Base-by-base conservation (phyloP, 2,888 invertebrate species). In the Mycogona germanica region DNA sequence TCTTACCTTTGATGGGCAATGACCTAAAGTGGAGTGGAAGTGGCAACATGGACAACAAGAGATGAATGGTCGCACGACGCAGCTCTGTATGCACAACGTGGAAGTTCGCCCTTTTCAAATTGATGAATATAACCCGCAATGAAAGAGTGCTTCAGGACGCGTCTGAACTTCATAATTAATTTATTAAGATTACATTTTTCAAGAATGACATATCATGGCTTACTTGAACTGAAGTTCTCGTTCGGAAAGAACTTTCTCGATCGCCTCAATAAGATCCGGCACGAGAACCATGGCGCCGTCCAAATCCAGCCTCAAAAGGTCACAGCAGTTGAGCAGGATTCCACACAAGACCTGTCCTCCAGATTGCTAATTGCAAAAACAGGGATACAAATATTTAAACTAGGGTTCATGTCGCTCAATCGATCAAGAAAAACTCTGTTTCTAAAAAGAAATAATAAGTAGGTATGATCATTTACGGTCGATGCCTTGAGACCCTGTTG, bases 281-380 rank as follows among this genome's bases (percentile, higher is more conserved):
- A 97, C 78, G 32, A 98, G 73, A 21, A 93, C 84, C 68, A 91
- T 80, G 2, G 92, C 86, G 0, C 97, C 96, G 66, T 91, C 88
- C 55, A 98, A 74, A 70, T 96, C 96, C 59, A 95, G 73, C 48
- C 87, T 79, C 67, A 98, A 87, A 55, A 98, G 75, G 68, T 96
- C 85, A 0, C 82, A 74, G 0, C 89, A 87, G 70, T 92, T 87
- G 45, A 85, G 75, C 55, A 96, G 74, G 65, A 95, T 87, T 58
- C 87, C 87, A 32, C 89, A 84, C 64, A 95, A 72, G n/a, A 84
- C 82, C 69, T 86, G 67, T 4, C 68, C 67, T 59, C 67, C 67
- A 23, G 64, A 61, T 32, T 47, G 48, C 53, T 62, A n/a, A n/a
- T n/a, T n/a, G 23, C 9, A 51, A 50, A 49, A 37, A 37, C 6